These are phyloP conservation scores for Hiodon alosoides DNA, from an alignment of 2,113 vertebrate genomes.

Conservation along the genomic window DNA sequence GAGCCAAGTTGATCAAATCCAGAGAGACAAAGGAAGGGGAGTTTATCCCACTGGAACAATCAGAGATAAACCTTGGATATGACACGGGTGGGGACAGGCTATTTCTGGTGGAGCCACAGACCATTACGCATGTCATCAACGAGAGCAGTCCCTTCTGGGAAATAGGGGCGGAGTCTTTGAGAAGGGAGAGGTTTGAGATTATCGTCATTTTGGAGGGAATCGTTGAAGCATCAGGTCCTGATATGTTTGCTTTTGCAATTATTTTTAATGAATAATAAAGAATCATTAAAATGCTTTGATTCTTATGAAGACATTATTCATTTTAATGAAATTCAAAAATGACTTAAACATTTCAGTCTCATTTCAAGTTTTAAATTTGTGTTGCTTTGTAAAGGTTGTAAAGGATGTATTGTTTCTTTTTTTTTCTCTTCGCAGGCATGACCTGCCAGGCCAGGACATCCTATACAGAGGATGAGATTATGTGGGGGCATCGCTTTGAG, in stretches of 20 bases:
- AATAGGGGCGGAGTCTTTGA: slow-evolving; percentile 47
- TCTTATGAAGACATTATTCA: background rate
- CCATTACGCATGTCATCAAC: slow-evolving; percentile 61
- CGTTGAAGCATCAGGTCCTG: slow-evolving; percentile 61
- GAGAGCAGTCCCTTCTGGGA: slow-evolving; percentile 65
- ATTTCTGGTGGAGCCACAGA: slow-evolving; percentile 66
- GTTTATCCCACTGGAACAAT: slow-evolving; percentile 65
- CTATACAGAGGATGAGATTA: slow-evolving; percentile 69
- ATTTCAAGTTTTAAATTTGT: background rate
- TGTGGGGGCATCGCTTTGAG: slow-evolving; percentile 75
- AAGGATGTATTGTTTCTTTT: background rate
- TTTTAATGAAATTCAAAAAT: background rate
- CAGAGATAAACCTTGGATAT: slow-evolving; percentile 64
- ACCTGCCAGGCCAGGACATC: slow-evolving; percentile 79
- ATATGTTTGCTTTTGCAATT: background rate
- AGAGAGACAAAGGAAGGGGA: slow-evolving; percentile 60
- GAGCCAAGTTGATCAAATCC: slow-evolving; percentile 67
- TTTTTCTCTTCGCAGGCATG: slow-evolving; percentile 54
- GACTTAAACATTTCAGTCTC: background rate
- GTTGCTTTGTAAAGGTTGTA: background rate
- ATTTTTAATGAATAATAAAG: too few species aligned
- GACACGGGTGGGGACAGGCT: slow-evolving; percentile 61
- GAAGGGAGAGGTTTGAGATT: slow-evolving; percentile 64
- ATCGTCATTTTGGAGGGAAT: slow-evolving; percentile 69
- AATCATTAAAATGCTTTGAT: background rate